These are phyloP conservation scores for Boleophthalmus pectinirostris DNA, from an alignment of 2,113 vertebrate species.

Conservation along the genomic window DNA sequence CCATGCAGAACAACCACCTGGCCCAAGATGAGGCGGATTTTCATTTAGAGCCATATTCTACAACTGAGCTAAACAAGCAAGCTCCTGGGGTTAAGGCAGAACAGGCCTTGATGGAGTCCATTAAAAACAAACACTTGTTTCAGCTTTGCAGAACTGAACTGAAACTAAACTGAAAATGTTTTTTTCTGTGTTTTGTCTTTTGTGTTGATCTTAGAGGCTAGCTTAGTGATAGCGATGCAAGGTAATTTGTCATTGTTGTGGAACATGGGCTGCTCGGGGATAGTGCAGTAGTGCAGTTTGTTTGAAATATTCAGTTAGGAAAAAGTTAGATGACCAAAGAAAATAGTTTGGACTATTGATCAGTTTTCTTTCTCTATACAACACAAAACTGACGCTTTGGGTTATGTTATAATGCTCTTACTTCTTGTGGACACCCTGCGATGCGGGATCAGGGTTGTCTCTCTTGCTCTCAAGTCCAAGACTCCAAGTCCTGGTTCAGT, in stretches of 20 bases:
- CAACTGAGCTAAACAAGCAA: conserved; percentile 5
- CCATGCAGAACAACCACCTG: conserved; percentile 33
- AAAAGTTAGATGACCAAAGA: too few species aligned
- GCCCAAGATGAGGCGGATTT: conserved; percentile 33
- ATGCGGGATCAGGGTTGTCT: too few species aligned
- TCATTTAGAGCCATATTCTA: conserved; percentile 35
- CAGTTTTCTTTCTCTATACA: too few species aligned
- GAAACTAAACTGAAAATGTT: background rate
- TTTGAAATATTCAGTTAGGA: too few species aligned
- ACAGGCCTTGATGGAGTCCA: background rate
- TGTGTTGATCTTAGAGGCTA: background rate
- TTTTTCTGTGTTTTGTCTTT: background rate
- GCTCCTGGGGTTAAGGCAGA: background rate
- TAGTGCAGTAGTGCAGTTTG: background rate
- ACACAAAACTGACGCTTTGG: too few species aligned
- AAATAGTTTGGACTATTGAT: too few species aligned
- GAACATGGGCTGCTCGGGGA: background rate
- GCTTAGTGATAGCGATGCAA: background rate
- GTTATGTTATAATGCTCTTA: too few species aligned
- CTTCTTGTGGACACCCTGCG: too few species aligned
- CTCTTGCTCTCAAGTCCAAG: too few species aligned
- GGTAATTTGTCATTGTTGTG: background rate
- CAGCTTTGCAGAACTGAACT: background rate
- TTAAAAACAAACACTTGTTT: background rate
- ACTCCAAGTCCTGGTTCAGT: too few species aligned